phyloP scores from a whole-genome alignment of 2,888 invertebrate genomes.

The Chironomus tentans region DNA sequence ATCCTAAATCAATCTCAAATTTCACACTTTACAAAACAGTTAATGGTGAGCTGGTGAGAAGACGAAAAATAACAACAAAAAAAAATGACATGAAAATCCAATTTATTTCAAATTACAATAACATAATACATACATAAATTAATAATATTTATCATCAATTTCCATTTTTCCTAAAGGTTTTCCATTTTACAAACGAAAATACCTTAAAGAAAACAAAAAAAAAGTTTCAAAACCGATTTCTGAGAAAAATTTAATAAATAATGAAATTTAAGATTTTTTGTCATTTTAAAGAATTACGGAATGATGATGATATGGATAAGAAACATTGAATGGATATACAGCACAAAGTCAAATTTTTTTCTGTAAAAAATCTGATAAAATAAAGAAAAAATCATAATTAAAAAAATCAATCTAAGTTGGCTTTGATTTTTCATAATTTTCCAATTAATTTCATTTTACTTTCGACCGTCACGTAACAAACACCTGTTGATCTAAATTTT shows the following conservation, averaged over 20 bases:
- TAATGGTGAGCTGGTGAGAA: no score
- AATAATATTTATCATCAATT: no score
- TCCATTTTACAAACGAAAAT: neutral
- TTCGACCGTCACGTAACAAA: no score
- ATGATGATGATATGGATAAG: neutral
- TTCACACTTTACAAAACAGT: no score
- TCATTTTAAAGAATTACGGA: neutral
- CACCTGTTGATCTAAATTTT: no score
- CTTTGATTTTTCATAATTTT: neutral
- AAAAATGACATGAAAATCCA: neutral
- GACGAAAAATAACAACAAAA: neutral
- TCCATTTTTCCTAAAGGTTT: neutral
- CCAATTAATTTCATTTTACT: no score
- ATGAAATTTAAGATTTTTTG: neutral
- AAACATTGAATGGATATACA: neutral
- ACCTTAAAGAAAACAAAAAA: neutral
- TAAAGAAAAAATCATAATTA: neutral
- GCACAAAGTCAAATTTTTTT: constrained; percentile 26
- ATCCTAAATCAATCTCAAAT: no score
- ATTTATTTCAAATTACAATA: no score
- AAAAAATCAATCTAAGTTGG: neutral
- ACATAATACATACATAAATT: no score
- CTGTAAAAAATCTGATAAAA: constrained; percentile 19
- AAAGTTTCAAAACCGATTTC: neutral
- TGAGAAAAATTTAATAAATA: neutral